A percentile compares a stretch with the other conserved stretches of the same genome.
Evolutionary conservation across 1,140 invertebrate genomes (phyloP).

Genomic region (Doryteuthis pealeii): DNA sequence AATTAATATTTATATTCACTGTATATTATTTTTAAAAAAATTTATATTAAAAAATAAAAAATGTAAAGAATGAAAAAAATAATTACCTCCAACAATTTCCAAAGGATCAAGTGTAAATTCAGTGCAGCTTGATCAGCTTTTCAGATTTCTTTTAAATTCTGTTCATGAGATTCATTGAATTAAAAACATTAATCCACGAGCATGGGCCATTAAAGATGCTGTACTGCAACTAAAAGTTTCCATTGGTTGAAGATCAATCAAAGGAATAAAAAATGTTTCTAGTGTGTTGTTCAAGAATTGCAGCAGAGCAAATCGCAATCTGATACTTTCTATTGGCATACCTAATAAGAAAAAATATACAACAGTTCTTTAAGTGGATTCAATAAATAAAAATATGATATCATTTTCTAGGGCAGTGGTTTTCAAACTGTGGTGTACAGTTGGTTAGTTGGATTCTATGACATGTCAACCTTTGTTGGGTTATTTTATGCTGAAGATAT

Average conservation of each 20-base stretch:
- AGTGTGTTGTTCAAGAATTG: conserved; percentile 56
- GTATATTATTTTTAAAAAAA: too few relatives aligned
- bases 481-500: too few relatives aligned
- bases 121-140: conserved; percentile 59
- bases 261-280: conserved; percentile 55
- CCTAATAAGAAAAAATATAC: conserved; percentile 35
- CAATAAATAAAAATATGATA: too few relatives aligned
- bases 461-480: too few relatives aligned
- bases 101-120: conserved; percentile 57
- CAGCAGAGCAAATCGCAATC: conserved; percentile 56
- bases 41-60: too few relatives aligned
- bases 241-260: conserved; percentile 55
- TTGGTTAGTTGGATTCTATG: too few relatives aligned
- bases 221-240: conserved; percentile 48
- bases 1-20: too few relatives aligned
- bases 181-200: conserved; percentile 52
- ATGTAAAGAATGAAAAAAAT: background rate
- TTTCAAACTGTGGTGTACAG: too few relatives aligned
- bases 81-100: conserved; percentile 51
- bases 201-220: conserved; percentile 42
- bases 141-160: conserved; percentile 53
- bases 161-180: conserved; percentile 52
- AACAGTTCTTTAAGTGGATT: background rate
- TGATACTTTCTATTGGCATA: conserved; percentile 53
- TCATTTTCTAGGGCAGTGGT: too few relatives aligned